These are phyloP conservation scores for Pristiophorus japonicus DNA, from an alignment of 2,113 vertebrate species.

Conservation along the genomic window DNA sequence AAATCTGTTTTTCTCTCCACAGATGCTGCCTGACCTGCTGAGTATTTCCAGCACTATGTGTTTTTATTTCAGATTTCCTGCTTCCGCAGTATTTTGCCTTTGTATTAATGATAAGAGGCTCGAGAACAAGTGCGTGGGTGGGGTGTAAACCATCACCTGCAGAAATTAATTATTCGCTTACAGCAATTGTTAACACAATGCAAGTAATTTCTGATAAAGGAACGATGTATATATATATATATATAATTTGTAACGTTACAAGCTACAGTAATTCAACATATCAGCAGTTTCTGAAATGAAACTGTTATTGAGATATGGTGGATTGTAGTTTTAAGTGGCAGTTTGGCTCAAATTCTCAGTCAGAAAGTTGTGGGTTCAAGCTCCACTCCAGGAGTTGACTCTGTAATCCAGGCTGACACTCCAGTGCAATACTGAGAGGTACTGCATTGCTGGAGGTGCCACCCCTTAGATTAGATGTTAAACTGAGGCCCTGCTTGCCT, in stretches of 20 bases:
- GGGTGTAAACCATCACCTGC: not conserved
- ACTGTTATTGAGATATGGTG: not conserved
- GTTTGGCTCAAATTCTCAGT: not conserved
- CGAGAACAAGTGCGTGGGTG: not conserved
- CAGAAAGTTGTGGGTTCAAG: not conserved
- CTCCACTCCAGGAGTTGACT: not conserved
- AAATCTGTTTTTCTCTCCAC: no score
- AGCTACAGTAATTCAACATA: not conserved
- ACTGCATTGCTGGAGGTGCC: not conserved
- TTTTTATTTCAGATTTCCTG: no score
- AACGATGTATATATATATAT: not conserved
- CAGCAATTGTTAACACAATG: not conserved
- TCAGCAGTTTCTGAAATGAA: not conserved
- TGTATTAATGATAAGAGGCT: not conserved
- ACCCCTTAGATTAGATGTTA: not conserved
- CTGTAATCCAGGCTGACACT: not conserved
- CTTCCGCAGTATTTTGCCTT: no score
- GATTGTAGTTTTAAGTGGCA: not conserved
- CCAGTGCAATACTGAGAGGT: not conserved
- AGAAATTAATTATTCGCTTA: not conserved
- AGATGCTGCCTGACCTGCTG: no score
- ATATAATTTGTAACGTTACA: not conserved
- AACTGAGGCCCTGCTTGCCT: not conserved
- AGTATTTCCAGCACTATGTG: not conserved
- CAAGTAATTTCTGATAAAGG: slow-evolving; percentile 2